Conservation (phyloP, 2,797 vertebrate genomes). For the Huso huso region DNA sequence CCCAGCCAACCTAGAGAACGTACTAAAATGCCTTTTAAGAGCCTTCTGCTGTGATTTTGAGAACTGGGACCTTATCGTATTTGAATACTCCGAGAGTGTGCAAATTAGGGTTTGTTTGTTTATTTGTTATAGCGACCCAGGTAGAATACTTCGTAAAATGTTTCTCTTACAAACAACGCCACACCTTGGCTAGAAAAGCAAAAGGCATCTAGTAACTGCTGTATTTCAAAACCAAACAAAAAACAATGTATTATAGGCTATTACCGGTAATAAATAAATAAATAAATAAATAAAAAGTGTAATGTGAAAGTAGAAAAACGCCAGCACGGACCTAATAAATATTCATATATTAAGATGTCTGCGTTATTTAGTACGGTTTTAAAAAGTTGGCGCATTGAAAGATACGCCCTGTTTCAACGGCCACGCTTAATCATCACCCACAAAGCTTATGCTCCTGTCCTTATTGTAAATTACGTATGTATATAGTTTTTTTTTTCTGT, state of each 20-base stretch:
- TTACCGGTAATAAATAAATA: no score
- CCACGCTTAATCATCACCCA: conserved; percentile 19
- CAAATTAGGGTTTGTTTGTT: no score
- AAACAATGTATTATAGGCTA: no score
- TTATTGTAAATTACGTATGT: conserved; percentile 7
- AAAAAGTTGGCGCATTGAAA: conserved; percentile 33
- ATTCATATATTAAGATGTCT: conserved; percentile 51
- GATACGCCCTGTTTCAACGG: conserved; percentile 47
- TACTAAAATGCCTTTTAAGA: no score
- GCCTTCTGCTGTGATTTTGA: no score
- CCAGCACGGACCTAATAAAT: conserved; percentile 54
- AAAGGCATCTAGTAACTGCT: conserved; percentile 33
- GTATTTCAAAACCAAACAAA: conserved; percentile 7
- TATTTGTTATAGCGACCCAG: no score
- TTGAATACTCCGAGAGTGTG: no score
- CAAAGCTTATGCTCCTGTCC: conserved; percentile 20
- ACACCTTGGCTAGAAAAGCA: conserved; percentile 37
- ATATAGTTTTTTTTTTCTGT: not conserved
- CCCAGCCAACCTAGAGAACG: no score
- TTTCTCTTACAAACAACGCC: conserved; percentile 29
- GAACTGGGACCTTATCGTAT: no score
- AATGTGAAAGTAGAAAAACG: conserved; percentile 20
- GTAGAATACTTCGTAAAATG: no score
- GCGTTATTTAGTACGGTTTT: conserved; percentile 36
- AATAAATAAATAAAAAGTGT: conserved; percentile 6